These are phyloP conservation scores for Anastrepha ludens DNA, from an alignment of 1,140 invertebrate species.

Conservation along the genomic window DNA sequence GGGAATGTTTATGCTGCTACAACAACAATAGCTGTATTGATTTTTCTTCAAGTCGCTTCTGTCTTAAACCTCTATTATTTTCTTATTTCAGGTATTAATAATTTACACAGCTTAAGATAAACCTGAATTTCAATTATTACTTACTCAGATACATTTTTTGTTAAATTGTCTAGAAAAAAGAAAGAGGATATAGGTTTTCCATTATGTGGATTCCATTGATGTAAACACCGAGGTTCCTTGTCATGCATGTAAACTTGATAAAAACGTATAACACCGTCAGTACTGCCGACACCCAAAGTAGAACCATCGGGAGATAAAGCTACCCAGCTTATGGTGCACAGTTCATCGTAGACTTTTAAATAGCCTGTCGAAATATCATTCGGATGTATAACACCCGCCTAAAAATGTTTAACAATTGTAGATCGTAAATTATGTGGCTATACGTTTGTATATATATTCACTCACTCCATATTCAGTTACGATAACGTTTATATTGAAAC, in stretches of 20 bases:
- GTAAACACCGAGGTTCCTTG: conserved; percentile 84
- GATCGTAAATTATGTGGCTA: background rate
- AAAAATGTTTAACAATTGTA: conserved; percentile 37
- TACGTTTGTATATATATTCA: background rate
- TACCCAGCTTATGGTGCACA: conserved; percentile 86
- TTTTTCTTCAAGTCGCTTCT: no score
- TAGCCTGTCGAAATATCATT: conserved; percentile 77
- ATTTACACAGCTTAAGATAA: no score
- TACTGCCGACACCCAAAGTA: conserved; percentile 90
- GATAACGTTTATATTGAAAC: conserved; percentile 69
- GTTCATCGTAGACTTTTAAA: conserved; percentile 82
- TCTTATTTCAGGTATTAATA: no score
- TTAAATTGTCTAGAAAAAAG: conserved; percentile 94
- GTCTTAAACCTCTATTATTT: no score
- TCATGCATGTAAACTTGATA: conserved; percentile 84
- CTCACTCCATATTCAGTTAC: conserved; percentile 68
- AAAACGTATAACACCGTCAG: conserved; percentile 92
- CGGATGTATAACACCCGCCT: conserved; percentile 70
- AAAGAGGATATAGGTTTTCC: conserved; percentile 89
- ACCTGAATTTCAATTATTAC: conserved; percentile 63
- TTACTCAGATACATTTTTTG: conserved; percentile 88
- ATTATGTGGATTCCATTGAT: conserved; percentile 93
- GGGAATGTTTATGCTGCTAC: no score
- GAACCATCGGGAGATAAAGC: conserved; percentile 95
- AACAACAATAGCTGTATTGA: no score